Evolutionary conservation across 2,113 vertebrate genomes (phyloP).

Genomic region (Dendropsophus ebraccatus): DNA sequence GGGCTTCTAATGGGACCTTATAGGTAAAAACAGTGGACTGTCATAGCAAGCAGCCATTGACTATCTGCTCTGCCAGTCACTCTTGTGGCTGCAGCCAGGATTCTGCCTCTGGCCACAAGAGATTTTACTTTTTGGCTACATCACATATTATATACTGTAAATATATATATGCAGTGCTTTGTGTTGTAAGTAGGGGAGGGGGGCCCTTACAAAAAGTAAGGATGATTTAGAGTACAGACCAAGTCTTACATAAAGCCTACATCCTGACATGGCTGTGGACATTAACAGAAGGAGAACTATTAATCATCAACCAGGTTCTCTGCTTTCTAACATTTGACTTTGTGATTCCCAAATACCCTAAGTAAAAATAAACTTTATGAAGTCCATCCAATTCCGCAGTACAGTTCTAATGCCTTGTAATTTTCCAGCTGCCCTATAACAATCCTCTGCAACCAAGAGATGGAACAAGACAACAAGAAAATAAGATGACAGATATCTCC

Average conservation of each 20-base stretch:
- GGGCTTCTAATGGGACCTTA: too few relatives aligned
- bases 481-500: conserved; percentile 5
- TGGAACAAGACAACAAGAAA: background rate
- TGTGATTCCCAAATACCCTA: conserved; percentile 15
- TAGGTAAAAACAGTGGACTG: too few relatives aligned
- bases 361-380: conserved; percentile 52
- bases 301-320: conserved; percentile 21
- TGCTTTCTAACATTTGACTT: conserved; percentile 43
- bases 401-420: conserved; percentile 18
- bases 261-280: background rate
- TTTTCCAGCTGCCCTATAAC: conserved; percentile 25
- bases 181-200: too few relatives aligned
- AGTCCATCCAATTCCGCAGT: conserved; percentile 9
- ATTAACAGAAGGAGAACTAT: background rate
- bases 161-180: too few relatives aligned
- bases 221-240: too few relatives aligned
- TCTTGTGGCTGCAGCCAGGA: too few relatives aligned
- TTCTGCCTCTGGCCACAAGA: too few relatives aligned
- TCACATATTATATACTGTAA: too few relatives aligned
- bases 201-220: background rate
- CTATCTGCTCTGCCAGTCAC: too few relatives aligned
- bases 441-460: conserved; percentile 16
- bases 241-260: background rate
- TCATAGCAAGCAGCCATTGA: too few relatives aligned
- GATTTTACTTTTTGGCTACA: too few relatives aligned